A percentile compares a stretch with the other conserved stretches of the same genome.
Evolutionary conservation across 2,113 vertebrate species (phyloP).

Genomic region (Cathartes aura): DNA sequence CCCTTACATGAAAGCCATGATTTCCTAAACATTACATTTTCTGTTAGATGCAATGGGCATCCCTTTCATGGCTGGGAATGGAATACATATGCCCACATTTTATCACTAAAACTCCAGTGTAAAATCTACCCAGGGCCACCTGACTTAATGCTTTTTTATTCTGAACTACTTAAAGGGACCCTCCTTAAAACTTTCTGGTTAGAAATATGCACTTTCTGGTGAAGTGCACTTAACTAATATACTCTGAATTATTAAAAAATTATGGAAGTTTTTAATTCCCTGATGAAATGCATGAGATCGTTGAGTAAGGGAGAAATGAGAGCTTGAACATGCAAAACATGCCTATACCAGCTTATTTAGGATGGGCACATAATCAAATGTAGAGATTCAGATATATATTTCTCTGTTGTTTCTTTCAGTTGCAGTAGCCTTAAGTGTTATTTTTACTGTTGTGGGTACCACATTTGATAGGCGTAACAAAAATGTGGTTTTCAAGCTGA

Average conservation of each 20-base stretch:
- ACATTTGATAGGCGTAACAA: conserved; percentile 47
- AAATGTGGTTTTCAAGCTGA: conserved; percentile 56
- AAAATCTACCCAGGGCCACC: not conserved
- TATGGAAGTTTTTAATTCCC: not conserved
- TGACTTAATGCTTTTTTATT: not conserved
- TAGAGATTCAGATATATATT: not conserved
- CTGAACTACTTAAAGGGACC: not conserved
- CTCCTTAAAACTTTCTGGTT: not conserved
- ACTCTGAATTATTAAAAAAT: not conserved
- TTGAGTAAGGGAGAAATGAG: not conserved
- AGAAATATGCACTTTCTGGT: not conserved
- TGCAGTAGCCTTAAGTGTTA: conserved; percentile 32
- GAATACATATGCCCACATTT: not conserved
- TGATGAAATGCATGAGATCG: not conserved
- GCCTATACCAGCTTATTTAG: not conserved
- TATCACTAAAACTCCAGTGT: not conserved
- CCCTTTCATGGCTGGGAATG: not conserved
- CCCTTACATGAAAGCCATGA: not conserved
- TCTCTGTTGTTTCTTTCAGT: conserved; percentile 39
- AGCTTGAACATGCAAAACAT: not conserved
- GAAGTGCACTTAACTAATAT: not conserved
- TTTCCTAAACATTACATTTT: not conserved
- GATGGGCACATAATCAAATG: not conserved
- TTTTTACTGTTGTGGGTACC: conserved; percentile 47
- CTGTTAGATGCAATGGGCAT: not conserved